Percentiles rank a stretch among this genome's conserved stretches.
These are phyloP conservation scores for Steinernema scapterisci DNA, from an alignment of 2,888 invertebrate species.

Conservation along the genomic window DNA sequence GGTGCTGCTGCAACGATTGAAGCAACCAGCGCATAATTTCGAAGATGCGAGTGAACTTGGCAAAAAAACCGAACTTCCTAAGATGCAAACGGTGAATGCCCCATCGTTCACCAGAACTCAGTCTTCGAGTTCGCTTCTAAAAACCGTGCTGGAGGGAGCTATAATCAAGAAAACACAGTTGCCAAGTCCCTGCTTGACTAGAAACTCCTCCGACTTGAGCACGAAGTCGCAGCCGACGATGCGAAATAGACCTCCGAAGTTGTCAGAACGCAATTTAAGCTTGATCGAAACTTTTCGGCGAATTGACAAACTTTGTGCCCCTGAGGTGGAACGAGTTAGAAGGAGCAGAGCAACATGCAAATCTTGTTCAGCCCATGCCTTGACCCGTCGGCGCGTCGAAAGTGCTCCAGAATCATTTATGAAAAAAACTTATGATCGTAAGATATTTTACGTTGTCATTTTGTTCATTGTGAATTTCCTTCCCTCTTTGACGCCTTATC, in stretches of 20 bases:
- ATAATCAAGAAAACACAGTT: constrained; percentile 10
- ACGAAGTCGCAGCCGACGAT: not conserved
- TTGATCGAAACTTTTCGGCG: constrained; percentile 26
- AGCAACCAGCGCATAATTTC: not conserved
- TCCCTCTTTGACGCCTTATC: too few species aligned
- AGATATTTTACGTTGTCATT: not conserved
- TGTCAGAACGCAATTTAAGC: constrained; percentile 19
- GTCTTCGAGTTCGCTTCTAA: constrained; percentile 20
- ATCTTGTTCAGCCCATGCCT: constrained; percentile 9
- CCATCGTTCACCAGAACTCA: constrained; percentile 15
- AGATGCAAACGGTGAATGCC: not conserved
- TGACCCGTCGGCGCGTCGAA: constrained; percentile 12
- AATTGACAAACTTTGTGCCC: constrained; percentile 15
- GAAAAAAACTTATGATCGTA: constrained; percentile 30
- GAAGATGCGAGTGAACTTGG: not conserved
- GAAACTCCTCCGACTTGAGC: not conserved
- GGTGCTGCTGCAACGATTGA: too few species aligned
- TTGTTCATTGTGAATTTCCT: not conserved
- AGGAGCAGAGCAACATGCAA: constrained; percentile 19
- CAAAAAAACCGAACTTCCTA: not conserved
- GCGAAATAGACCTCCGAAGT: constrained; percentile 8
- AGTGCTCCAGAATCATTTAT: constrained; percentile 25
- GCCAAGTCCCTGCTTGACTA: not conserved
- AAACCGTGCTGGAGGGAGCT: constrained; percentile 10
- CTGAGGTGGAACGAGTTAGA: constrained; percentile 29